Conservation (phyloP, 2,797 vertebrate species). For the Cryptoprocta ferox region DNA sequence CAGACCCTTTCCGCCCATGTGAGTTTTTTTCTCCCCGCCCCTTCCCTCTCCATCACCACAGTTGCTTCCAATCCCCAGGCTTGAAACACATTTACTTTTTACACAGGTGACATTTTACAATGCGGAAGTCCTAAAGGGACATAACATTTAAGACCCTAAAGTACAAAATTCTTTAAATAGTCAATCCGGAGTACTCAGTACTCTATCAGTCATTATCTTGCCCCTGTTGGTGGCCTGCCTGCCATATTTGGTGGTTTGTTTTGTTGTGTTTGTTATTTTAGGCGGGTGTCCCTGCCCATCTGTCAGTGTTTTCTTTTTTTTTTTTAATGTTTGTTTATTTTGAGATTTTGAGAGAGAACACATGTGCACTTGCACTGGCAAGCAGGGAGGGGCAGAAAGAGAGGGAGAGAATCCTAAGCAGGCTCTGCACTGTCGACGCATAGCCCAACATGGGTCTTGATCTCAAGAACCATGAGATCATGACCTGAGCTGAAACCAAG, state of each 20-base stretch:
- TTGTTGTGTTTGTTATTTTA: conserved; percentile 6
- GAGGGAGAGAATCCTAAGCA: no score
- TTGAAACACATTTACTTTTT: conserved; percentile 17
- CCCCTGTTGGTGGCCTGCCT: background rate
- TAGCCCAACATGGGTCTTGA: no score
- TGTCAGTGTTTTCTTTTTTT: background rate
- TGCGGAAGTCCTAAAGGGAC: background rate
- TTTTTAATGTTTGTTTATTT: no score
- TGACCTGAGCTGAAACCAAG: no score
- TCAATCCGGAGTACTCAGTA: background rate
- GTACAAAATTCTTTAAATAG: conserved; percentile 18
- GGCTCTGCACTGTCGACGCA: no score
- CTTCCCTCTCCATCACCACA: background rate
- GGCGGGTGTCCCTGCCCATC: background rate
- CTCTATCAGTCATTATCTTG: background rate
- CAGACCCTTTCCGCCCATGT: fast-evolving
- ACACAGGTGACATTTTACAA: conserved; percentile 5
- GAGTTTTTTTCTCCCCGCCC: background rate
- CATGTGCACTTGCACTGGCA: no score
- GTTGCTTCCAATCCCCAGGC: background rate
- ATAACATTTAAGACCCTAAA: background rate
- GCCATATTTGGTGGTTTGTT: background rate
- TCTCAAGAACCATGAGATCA: no score
- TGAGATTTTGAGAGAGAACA: no score
- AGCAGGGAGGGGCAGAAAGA: no score